A percentile compares a stretch with the other conserved stretches of the same genome.
phyloP scores from a whole-genome alignment of 2,113 vertebrate genomes.

The Periophthalmus modestus region DNA sequence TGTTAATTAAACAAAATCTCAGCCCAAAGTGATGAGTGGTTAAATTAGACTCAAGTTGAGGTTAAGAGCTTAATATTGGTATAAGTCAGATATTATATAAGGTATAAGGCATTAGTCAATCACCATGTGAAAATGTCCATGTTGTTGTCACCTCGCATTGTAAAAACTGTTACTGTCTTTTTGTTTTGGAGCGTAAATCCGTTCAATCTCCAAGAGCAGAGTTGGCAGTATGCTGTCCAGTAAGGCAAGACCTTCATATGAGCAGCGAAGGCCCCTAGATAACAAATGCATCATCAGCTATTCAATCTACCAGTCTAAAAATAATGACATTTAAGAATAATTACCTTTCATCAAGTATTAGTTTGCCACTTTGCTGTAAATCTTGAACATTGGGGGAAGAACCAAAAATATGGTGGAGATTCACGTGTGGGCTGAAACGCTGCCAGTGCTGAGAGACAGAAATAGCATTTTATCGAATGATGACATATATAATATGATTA shows the following conservation, averaged over 20 bases:
- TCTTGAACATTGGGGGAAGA: conserved; percentile 62
- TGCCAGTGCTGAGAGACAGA: conserved; percentile 81
- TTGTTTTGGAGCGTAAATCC: conserved; percentile 16
- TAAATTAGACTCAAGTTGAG: too few relatives aligned
- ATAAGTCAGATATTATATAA: not conserved
- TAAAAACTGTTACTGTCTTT: not conserved
- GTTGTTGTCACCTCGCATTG: conserved; percentile 6
- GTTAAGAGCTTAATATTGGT: not conserved
- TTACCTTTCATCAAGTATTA: conserved; percentile 85
- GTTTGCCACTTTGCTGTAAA: conserved; percentile 66
- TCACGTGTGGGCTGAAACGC: conserved; percentile 74
- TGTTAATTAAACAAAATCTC: too few relatives aligned
- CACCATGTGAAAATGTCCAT: not conserved
- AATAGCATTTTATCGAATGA: not conserved
- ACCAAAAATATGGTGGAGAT: conserved; percentile 76
- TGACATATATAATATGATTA: not conserved
- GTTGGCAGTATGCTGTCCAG: conserved; percentile 86
- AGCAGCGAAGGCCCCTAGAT: conserved; percentile 86
- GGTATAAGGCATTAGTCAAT: not conserved
- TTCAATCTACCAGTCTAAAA: not conserved
- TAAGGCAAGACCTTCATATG: conserved; percentile 84
- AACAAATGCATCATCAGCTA: not conserved
- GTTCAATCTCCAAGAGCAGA: conserved; percentile 84
- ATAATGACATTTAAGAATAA: not conserved
- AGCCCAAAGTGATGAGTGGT: too few relatives aligned